Conservation (phyloP, 2,888 invertebrate genomes). For the Tetragonisca angustula region DNA sequence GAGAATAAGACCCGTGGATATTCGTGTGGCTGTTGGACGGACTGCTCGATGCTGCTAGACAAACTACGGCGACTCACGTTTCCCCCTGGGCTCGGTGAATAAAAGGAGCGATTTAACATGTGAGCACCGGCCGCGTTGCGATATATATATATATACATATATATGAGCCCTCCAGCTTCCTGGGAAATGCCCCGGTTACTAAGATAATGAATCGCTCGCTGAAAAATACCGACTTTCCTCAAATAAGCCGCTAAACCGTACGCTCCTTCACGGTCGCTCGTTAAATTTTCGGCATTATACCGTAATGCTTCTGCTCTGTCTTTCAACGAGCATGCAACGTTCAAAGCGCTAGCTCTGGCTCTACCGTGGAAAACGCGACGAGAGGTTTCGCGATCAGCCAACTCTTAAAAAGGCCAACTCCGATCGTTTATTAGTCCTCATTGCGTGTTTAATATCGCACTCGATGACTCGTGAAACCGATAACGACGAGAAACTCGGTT, state of each 20-base stretch:
- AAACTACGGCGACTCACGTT: constrained; percentile 71
- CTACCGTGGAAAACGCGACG: neutral
- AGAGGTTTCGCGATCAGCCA: neutral
- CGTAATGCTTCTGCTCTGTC: constrained; percentile 30
- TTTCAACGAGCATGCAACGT: constrained; percentile 39
- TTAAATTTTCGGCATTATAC: constrained; percentile 56
- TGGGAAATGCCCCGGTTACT: constrained; percentile 71
- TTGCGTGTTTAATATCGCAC: neutral
- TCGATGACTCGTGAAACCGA: neutral
- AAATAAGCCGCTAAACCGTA: constrained; percentile 64
- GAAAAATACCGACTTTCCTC: constrained; percentile 71
- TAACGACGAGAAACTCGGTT: neutral
- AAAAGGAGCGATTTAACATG: constrained; percentile 75
- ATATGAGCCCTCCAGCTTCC: constrained; percentile 59
- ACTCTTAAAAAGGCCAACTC: neutral
- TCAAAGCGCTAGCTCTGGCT: constrained; percentile 1
- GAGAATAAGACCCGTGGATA: neutral
- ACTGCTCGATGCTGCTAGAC: constrained; percentile 68
- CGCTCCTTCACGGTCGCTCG: constrained; percentile 32
- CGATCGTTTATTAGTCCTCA: neutral
- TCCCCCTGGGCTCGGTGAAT: constrained; percentile 62
- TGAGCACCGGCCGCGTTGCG: constrained; percentile 67
- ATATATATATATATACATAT: constrained; percentile 63
- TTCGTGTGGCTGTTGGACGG: constrained; percentile 22
- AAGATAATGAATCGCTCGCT: constrained; percentile 73